Evolutionary conservation across 2,113 vertebrate genomes (phyloP).

Genomic region (Hippopotamus amphibius): DNA sequence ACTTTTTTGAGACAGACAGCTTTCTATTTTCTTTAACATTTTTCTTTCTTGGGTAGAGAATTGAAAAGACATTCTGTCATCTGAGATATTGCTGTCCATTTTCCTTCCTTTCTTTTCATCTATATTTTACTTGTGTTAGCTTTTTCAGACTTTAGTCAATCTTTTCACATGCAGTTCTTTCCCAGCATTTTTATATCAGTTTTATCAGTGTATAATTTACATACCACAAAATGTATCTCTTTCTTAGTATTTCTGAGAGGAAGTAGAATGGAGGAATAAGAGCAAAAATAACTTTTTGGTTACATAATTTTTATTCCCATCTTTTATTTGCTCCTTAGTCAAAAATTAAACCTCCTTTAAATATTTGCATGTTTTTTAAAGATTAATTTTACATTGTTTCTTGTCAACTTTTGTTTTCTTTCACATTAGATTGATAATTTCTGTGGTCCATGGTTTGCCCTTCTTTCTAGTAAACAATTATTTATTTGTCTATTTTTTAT

Average conservation of each 20-base stretch:
- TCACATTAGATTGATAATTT: not conserved
- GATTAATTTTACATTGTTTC: not conserved
- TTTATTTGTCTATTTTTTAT: not conserved
- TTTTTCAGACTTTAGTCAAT: not conserved
- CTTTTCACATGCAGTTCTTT: not conserved
- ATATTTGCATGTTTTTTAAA: not conserved
- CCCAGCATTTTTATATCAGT: not conserved
- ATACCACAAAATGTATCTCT: not conserved
- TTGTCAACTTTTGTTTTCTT: slow-evolving; percentile 19
- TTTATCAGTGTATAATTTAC: not conserved
- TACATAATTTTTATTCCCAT: not conserved
- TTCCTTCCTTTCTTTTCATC: slow-evolving; percentile 1
- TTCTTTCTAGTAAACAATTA: not conserved
- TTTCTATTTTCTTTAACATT: slow-evolving; percentile 28
- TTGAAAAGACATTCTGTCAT: not conserved
- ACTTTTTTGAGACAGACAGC: not conserved
- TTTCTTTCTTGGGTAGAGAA: not conserved
- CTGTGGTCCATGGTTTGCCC: not conserved
- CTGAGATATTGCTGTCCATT: not conserved
- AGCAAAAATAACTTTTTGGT: not conserved
- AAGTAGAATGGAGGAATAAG: not conserved
- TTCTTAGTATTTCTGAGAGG: not conserved
- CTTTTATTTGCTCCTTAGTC: not conserved
- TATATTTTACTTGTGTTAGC: not conserved
- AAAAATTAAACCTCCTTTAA: not conserved